A percentile compares a stretch with the other conserved stretches of the same genome.
phyloP scores from a whole-genome alignment of 2,797 vertebrate species.

The Clarias pachynema region DNA sequence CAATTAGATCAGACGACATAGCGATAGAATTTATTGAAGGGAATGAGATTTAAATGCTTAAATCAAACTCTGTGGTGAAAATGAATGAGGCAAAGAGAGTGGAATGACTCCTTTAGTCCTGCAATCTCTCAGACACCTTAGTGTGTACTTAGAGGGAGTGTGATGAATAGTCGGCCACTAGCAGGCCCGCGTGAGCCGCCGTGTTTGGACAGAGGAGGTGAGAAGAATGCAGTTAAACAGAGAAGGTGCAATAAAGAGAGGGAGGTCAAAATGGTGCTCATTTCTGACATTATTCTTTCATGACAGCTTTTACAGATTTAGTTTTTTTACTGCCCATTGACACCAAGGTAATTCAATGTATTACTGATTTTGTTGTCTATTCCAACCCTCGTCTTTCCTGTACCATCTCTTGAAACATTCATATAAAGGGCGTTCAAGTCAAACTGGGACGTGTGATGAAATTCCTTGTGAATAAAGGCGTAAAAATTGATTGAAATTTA shows the following conservation, averaged over 20 bases:
- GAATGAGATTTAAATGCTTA: not conserved
- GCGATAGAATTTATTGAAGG: not conserved
- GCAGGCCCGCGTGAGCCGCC: conserved; percentile 69
- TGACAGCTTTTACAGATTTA: not conserved
- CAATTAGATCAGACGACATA: not conserved
- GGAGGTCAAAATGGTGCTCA: not conserved
- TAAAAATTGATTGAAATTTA: no score
- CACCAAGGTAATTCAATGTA: not conserved
- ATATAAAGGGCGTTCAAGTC: no score
- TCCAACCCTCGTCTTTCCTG: no score
- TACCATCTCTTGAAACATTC: no score
- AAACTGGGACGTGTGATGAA: no score
- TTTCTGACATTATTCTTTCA: not conserved
- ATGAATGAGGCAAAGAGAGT: not conserved
- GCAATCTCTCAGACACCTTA: conserved; percentile 70
- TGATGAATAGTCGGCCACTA: conserved; percentile 71
- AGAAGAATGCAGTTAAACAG: conserved; percentile 75
- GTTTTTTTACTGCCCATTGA: not conserved
- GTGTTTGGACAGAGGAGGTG: conserved; percentile 72
- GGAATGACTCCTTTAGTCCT: conserved; percentile 26
- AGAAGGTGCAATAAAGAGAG: conserved; percentile 60
- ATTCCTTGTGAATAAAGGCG: no score
- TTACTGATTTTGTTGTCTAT: not conserved
- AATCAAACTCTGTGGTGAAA: not conserved
- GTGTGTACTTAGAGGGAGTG: conserved; percentile 71